These are phyloP conservation scores for Aphis craccivora DNA, from an alignment of 1,140 invertebrate genomes.

Conservation along the genomic window DNA sequence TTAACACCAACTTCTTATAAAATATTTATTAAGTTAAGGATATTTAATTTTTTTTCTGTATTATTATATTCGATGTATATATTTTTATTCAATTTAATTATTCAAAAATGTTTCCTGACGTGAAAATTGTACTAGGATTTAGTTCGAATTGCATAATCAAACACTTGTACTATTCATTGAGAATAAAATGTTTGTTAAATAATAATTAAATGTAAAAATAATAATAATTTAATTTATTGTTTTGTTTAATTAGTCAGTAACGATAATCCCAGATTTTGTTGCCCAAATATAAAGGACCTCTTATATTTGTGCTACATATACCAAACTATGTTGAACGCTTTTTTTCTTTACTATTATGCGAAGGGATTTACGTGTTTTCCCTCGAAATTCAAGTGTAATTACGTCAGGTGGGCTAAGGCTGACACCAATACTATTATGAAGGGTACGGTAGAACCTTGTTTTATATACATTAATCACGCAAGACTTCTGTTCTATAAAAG, in stretches of 20 bases:
- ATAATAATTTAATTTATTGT: slow-evolving; percentile 4
- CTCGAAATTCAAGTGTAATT: slow-evolving; percentile 50
- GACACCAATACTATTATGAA: slow-evolving; percentile 56
- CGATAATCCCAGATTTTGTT: slow-evolving; percentile 48
- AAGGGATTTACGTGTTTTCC: slow-evolving; percentile 39
- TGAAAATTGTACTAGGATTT: neutral
- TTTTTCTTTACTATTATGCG: neutral
- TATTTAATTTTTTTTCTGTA: neutral
- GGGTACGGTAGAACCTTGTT: slow-evolving; percentile 37
- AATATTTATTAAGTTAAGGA: neutral
- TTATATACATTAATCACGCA: slow-evolving; percentile 56
- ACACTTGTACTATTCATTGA: neutral
- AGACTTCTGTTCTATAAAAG: slow-evolving; percentile 49
- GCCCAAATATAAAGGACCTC: neutral
- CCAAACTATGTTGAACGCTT: neutral
- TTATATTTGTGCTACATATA: neutral
- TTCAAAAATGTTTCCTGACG: neutral
- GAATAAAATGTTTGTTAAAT: neutral
- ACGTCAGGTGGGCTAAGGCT: slow-evolving; percentile 54
- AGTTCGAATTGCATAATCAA: slow-evolving; percentile 4
- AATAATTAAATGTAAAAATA: neutral
- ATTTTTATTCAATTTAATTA: neutral
- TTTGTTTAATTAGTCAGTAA: slow-evolving; percentile 35
- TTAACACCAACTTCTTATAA: neutral
- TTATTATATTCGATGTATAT: neutral